Percentiles rank a stretch among this genome's conserved stretches.
Evolutionary conservation across 1,140 invertebrate genomes (phyloP).

Genomic region (Trichomalopsis sarcophagae): DNA sequence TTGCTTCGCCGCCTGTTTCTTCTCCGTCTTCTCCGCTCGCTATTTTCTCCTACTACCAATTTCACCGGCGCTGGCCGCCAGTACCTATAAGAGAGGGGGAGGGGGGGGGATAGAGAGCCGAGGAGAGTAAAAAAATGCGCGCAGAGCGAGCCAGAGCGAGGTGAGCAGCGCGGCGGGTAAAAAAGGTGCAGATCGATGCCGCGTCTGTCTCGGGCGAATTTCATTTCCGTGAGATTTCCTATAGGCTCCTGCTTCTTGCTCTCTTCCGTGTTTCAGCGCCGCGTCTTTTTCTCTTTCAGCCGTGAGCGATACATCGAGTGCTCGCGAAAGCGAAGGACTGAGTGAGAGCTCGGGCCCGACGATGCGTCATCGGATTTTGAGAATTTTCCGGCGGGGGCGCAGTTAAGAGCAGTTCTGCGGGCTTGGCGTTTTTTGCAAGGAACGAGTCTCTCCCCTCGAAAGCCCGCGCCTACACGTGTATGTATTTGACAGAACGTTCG

Average conservation of each 20-base stretch:
- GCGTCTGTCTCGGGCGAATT: constrained; percentile 62
- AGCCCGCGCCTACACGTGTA: no score
- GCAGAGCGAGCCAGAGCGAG: not conserved
- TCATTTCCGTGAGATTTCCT: constrained; percentile 61
- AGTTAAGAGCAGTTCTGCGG: not conserved
- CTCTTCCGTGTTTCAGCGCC: no score
- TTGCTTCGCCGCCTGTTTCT: constrained; percentile 9
- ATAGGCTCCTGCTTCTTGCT: not conserved
- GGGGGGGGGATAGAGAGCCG: not conserved
- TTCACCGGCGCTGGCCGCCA: constrained; percentile 22
- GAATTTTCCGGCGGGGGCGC: not conserved
- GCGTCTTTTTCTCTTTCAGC: not conserved
- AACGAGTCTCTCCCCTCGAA: no score
- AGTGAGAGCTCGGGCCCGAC: not conserved
- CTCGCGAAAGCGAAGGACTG: constrained; percentile 1
- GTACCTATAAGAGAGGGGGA: not conserved
- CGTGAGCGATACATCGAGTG: not conserved
- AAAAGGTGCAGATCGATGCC: constrained; percentile 64
- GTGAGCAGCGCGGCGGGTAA: constrained; percentile 38
- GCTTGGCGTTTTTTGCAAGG: not conserved
- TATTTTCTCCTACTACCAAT: not conserved
- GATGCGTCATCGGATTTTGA: constrained; percentile 41
- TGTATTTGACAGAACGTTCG: no score
- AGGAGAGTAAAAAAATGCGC: constrained; percentile 29
- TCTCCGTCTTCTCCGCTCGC: not conserved